Evolutionary conservation across 2,797 vertebrate species (phyloP), one percentile per base, ranked within the genome.

Genomic region (Apogon talboti): DNA sequence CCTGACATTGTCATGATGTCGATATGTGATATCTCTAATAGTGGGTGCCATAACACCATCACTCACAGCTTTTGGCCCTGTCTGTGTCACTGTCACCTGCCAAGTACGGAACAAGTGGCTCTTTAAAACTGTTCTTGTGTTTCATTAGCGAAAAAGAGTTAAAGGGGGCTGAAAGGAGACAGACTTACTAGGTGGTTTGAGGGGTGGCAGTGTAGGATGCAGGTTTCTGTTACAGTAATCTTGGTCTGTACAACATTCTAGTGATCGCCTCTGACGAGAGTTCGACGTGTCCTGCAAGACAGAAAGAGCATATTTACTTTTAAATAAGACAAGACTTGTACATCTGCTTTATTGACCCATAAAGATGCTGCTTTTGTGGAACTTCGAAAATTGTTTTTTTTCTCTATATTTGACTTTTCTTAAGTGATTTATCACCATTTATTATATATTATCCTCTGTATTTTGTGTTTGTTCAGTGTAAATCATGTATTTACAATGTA

Each of bases 171-270:
- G 43, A 45, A 33, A 58, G 45, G 3, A 51, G 15, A 35, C 10
- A 42, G 33, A 58, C 92, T 93, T 91, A 97, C 96, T 93, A 78
- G 93, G 91, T 12, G 93, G 95, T 76, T 94, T 95, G 78, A 95
- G 84, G 0, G 97, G 96, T 2, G 97, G 96, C 75, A 99, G 86
- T 0, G 95, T 98, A 0, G 97, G 97, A 67, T 96, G 94, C 8
- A 98, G 94, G 77, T 97, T 93, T 85, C 89, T 93, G 81, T 99
- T 99, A 79, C 98, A 99, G 86, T 95, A 98, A 84, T 99, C 95
- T 79, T 95, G 91, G 61, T 97, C 95, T 11, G 96, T 96, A 58
- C 98, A 99, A 82, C 98, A 99, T 89, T 97, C 96, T 8, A 99
- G 93, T 2, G 95, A 94, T 75, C 95, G 93, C 84, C 96, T 94